Evolutionary conservation across 1,140 invertebrate species (phyloP), one percentile per base, ranked within the genome.

Genomic region (Tribolium castaneum): DNA sequence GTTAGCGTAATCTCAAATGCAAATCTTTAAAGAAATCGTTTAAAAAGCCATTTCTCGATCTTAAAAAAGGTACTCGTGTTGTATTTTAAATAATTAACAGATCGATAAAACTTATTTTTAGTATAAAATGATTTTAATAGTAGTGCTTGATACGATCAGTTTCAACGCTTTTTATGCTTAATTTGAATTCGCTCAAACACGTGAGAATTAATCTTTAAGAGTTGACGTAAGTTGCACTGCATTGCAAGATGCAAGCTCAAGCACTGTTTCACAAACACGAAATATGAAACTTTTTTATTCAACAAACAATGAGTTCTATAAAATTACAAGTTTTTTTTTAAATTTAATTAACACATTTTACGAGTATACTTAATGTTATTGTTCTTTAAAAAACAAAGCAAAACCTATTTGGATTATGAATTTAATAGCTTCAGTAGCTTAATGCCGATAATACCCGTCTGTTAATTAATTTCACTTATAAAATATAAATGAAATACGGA

Each of bases 71-170:
- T 35, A 13, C 59, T 35, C 30, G 25, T 66, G 59, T 66, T 5
- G 10, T 10, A 30, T 25, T 66, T 66, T 59, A 56, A 62, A 66
- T 14, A 66, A 66, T 66, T 66, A 66, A 12, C 30, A 35, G 59
- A 35, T 66, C 59, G 59, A 66, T 66, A 59, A 66, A 3, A n/a
- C 0, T n/a, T 66, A 66, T 66, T 66, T 66, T 66, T 66, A 66
- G 59, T 13, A 66, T 9, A 66, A 66, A 66, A 14, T 66, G n/a
- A 35, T 30, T 66, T 66, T 66, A 66, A 66, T 66, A 66, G 59
- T 30, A 12, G 14, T 22, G 30, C 10, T 30, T 59, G 54, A 59
- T 59, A 59, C 22, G 22, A 59, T 19, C 30, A 35, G 30, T 66
- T 66, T 66, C 59, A 12, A 35, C 9, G 59, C 30, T 2, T 66